Percentiles rank a stretch among this genome's conserved stretches.
phyloP scores from a whole-genome alignment of 2,113 vertebrate genomes.

The Baryphthengus martii region DNA sequence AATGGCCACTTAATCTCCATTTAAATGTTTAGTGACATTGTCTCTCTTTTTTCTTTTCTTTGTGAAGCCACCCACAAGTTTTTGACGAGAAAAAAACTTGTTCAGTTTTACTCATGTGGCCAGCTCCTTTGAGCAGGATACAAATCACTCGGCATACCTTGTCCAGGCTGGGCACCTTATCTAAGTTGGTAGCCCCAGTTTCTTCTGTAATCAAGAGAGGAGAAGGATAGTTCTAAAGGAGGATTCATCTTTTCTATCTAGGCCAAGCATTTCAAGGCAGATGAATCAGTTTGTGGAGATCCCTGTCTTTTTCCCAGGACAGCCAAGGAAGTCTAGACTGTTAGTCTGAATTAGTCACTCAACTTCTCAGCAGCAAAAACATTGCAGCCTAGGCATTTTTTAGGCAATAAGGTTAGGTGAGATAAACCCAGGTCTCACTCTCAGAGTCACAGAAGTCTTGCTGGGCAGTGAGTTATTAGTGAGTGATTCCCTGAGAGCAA shows the following conservation, averaged over 20 bases:
- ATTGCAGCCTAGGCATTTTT: neutral
- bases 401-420: neutral
- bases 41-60: neutral
- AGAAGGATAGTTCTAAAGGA: neutral
- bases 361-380: neutral
- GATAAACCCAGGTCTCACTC: neutral
- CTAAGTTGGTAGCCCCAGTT: neutral
- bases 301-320: constrained; percentile 26
- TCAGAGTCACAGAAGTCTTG: neutral
- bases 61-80: neutral
- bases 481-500: neutral
- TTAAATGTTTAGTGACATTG: neutral
- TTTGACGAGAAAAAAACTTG: neutral
- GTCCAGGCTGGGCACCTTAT: neutral
- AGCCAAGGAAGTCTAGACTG: constrained; percentile 46
- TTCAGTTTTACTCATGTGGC: neutral
- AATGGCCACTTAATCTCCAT: neutral
- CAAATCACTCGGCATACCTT: neutral
- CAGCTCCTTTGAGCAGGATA: neutral
- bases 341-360: constrained; percentile 31
- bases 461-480: neutral
- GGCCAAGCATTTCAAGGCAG: neutral
- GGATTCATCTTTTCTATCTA: constrained; percentile 26
- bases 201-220: neutral
- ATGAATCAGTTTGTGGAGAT: constrained; percentile 47